These are phyloP conservation scores for Belonocnema kinseyi DNA, from an alignment of 1,140 invertebrate genomes.

Conservation along the genomic window DNA sequence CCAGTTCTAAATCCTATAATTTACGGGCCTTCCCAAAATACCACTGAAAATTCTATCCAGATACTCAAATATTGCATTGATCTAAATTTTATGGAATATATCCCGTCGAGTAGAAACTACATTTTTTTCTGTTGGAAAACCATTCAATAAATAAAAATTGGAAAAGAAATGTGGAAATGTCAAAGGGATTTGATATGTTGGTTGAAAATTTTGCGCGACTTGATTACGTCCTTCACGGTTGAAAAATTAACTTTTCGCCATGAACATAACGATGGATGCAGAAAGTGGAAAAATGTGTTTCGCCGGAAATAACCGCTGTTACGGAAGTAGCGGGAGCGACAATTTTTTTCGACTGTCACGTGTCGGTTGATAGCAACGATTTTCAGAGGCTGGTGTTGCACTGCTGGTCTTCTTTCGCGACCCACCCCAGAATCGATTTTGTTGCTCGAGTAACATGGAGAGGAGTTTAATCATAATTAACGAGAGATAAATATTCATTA, in stretches of 20 bases:
- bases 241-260: constrained; percentile 22
- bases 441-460: background rate
- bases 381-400: background rate
- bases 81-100: too few species aligned
- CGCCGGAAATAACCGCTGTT: constrained; percentile 20
- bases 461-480: constrained; percentile 31
- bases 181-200: constrained; percentile 13
- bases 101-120: too few species aligned
- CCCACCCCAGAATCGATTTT: background rate
- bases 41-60: too few species aligned
- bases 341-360: constrained; percentile 22
- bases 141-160: background rate
- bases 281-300: constrained; percentile 30
- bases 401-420: background rate
- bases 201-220: constrained; percentile 1
- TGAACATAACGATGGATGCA: constrained; percentile 25
- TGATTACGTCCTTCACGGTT: constrained; percentile 17
- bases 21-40: too few species aligned
- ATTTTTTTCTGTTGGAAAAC: background rate
- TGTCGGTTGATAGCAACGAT: constrained; percentile 13
- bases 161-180: constrained; percentile 5
- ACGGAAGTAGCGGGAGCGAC: constrained; percentile 2
- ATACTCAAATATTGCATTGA: too few species aligned
- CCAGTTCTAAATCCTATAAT: too few species aligned
- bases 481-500: constrained; percentile 28